phyloP scores from a whole-genome alignment of 2,797 vertebrate genomes.

The Hemitrygon akajei region DNA sequence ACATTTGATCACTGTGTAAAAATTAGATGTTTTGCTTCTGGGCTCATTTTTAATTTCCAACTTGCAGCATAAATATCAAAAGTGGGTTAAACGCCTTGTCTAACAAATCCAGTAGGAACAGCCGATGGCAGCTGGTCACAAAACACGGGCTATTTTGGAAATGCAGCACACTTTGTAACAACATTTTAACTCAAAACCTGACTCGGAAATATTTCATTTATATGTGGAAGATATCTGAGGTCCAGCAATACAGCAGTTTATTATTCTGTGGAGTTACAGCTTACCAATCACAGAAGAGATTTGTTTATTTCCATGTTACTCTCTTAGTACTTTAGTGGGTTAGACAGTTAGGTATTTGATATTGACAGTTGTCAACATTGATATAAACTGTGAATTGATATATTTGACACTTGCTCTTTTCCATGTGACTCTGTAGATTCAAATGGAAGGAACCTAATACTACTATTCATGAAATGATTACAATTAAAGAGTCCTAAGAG shows the following conservation, averaged over 20 bases:
- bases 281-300: slow-evolving; percentile 1
- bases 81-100: background rate
- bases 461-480: background rate
- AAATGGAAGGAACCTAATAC: background rate
- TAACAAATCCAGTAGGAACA: background rate
- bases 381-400: slow-evolving; percentile 37
- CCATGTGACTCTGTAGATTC: background rate
- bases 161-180: background rate
- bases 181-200: background rate
- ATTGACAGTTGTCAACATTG: slow-evolving; percentile 36
- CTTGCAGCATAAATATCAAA: background rate
- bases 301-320: slow-evolving; percentile 33
- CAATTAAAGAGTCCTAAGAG: background rate
- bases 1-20: background rate
- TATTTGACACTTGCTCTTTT: slow-evolving; percentile 31
- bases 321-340: slow-evolving; percentile 30
- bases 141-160: slow-evolving; percentile 1
- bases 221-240: background rate
- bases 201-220: background rate
- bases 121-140: background rate
- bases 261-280: background rate
- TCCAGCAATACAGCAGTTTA: background rate
- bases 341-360: slow-evolving; percentile 34
- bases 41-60: background rate
- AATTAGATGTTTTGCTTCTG: background rate